Conservation (phyloP, 1,140 invertebrate species). For the Bombus huntii region DNA sequence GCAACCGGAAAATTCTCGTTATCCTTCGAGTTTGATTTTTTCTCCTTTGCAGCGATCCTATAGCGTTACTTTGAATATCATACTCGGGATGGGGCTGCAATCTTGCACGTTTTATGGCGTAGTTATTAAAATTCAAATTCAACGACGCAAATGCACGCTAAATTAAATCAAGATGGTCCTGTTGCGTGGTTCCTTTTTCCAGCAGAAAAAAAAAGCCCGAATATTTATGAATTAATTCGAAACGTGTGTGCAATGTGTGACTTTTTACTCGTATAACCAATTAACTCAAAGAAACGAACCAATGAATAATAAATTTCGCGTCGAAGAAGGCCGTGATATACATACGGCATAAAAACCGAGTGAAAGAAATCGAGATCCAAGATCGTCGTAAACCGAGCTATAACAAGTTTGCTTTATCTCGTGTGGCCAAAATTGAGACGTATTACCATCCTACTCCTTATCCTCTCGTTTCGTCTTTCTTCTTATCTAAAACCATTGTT, state of each 20-base stretch:
- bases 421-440: constrained; percentile 52
- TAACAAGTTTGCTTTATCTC: constrained; percentile 17
- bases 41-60: neutral
- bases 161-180: constrained; percentile 25
- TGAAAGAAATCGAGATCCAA: neutral
- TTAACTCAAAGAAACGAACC: too few relatives aligned
- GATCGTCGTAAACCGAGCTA: neutral
- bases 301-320: neutral
- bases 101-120: constrained; percentile 4
- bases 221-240: neutral
- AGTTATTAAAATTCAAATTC: constrained; percentile 44
- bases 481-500: constrained; percentile 32
- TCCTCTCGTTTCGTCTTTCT: neutral
- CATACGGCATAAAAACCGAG: rapidly evolving
- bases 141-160: constrained; percentile 29
- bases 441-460: neutral
- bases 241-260: too few relatives aligned
- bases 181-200: neutral
- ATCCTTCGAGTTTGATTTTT: constrained; percentile 34
- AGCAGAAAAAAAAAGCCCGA: neutral
- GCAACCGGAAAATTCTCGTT: constrained; percentile 9
- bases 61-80: constrained; percentile 15
- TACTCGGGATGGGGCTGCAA: neutral
- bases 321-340: neutral
- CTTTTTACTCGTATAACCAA: too few relatives aligned